These are phyloP conservation scores for Noctua janthe DNA, from an alignment of 2,888 invertebrate species.

Conservation along the genomic window DNA sequence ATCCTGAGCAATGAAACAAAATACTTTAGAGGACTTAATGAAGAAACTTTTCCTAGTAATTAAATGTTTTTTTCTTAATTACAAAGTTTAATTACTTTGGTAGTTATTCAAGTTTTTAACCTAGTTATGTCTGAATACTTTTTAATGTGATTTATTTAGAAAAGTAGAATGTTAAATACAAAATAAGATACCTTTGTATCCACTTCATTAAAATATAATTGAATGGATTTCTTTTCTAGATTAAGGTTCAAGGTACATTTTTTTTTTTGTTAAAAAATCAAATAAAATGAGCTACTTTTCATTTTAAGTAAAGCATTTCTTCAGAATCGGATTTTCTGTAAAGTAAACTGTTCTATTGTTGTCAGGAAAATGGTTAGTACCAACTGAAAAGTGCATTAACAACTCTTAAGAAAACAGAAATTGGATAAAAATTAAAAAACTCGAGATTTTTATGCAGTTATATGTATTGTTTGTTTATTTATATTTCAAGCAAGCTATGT, in stretches of 20 bases:
- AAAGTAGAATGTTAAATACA: neutral
- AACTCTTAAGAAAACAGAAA: slow-evolving; percentile 2
- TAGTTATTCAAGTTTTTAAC: slow-evolving; percentile 19
- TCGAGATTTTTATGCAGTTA: neutral
- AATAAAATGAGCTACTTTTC: neutral
- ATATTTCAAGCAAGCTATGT: neutral
- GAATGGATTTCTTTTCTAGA: neutral
- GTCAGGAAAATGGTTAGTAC: neutral
- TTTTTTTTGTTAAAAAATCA: neutral
- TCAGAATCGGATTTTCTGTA: neutral
- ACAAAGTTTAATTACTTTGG: slow-evolving; percentile 37
- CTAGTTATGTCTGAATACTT: slow-evolving; percentile 27
- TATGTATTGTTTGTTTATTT: neutral
- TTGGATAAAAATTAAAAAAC: neutral
- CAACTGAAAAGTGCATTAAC: slow-evolving; percentile 11
- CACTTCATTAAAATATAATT: slow-evolving; percentile 1
- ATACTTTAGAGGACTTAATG: slow-evolving; percentile 48
- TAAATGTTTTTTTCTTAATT: slow-evolving; percentile 29
- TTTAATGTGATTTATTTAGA: neutral
- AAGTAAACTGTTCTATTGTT: slow-evolving; percentile 12
- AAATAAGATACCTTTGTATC: neutral
- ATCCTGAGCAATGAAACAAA: slow-evolving; percentile 30
- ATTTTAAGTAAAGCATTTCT: neutral
- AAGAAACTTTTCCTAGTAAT: slow-evolving; percentile 49
- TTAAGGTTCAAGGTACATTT: neutral